Evolutionary conservation across 2,113 vertebrate genomes (phyloP).

Genomic region (Nerophis ophidion): DNA sequence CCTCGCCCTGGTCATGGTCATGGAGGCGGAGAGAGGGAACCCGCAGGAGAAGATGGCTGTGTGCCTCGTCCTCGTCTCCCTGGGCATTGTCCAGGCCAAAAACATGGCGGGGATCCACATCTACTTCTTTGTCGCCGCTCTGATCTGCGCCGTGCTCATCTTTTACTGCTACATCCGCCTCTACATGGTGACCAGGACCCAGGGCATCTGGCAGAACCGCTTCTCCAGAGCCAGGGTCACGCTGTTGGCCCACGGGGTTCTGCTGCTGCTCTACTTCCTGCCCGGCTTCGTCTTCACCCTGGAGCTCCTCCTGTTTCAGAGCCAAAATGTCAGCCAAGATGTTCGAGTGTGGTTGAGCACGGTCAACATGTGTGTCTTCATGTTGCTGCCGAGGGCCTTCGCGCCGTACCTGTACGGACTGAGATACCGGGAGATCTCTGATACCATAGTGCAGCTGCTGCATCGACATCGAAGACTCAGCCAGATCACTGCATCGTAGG

Average conservation of each 20-base stretch:
- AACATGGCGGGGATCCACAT: constrained; percentile 41
- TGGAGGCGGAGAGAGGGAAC: constrained; percentile 15
- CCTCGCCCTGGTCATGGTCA: constrained; percentile 57
- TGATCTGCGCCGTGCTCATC: constrained; percentile 65
- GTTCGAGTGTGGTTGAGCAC: constrained; percentile 66
- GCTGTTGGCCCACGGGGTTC: constrained; percentile 66
- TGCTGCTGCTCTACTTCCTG: constrained; percentile 72
- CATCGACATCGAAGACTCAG: constrained; percentile 34
- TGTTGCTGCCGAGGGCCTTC: constrained; percentile 69
- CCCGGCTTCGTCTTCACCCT: constrained; percentile 67
- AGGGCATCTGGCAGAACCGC: constrained; percentile 71
- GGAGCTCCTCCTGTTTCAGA: constrained; percentile 60
- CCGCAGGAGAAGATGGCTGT: constrained; percentile 5
- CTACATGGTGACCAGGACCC: constrained; percentile 71
- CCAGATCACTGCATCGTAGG: constrained; percentile 17
- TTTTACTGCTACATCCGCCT: constrained; percentile 74
- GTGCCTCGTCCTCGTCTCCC: constrained; percentile 64
- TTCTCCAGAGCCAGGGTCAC: constrained; percentile 76
- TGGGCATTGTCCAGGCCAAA: constrained; percentile 31
- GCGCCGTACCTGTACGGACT: constrained; percentile 75
- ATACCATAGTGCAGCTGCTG: constrained; percentile 55
- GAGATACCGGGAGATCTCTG: constrained; percentile 70
- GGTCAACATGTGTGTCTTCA: constrained; percentile 67
- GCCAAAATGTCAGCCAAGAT: constrained; percentile 17
- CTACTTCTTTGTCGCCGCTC: constrained; percentile 55